Evolutionary conservation across 2,888 invertebrate species (phyloP), one percentile per base, ranked within the genome.

Genomic region (Parnassius smintheus): DNA sequence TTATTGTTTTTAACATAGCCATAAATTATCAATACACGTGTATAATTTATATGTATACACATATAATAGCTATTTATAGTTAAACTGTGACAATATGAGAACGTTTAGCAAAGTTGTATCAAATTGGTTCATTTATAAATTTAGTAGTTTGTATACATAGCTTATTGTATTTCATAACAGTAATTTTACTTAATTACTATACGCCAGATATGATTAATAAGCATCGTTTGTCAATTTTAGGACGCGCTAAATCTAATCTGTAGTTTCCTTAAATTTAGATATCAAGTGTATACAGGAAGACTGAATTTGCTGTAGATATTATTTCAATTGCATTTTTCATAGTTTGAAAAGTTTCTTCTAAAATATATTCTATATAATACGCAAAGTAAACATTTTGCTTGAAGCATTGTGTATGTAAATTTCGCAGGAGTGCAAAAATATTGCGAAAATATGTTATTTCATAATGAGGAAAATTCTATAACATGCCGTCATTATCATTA

Each of bases 271-370:
- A 68, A 67, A 68, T 65, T 64, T 65, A 66, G 65, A 62, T 70
- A 66, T 64, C 58, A 56, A 48, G 42, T 56, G 68, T 73, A 72
- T 78, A 80, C 80, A 81, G 83, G 81, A 73, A 73, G 72, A 73
- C 73, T 73, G 73, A 73, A 70, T 68, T 68, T 70, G 68, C 67
- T 64, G 59, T 60, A 64, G 56, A 60, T 59, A 56, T 56, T 56
- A 49, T 59, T 59, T 63, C 54, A 62, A 65, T 60, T 61, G 58
- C 51, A 61, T 62, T 64, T 59, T 58, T 59, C 54, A 62, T 48
- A 45, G 41, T 62, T 64, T 57, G 44, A 62, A 61, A 48, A 46
- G 48, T 53, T 58, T 35, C 61, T 13, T 48, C 22, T 44, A 50
- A 50, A 45, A 51, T 46, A 10, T 11, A 8, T 59, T 48, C 41